Evolutionary conservation across 2,888 invertebrate species (phyloP).

Genomic region (Melanophora roralis): DNA sequence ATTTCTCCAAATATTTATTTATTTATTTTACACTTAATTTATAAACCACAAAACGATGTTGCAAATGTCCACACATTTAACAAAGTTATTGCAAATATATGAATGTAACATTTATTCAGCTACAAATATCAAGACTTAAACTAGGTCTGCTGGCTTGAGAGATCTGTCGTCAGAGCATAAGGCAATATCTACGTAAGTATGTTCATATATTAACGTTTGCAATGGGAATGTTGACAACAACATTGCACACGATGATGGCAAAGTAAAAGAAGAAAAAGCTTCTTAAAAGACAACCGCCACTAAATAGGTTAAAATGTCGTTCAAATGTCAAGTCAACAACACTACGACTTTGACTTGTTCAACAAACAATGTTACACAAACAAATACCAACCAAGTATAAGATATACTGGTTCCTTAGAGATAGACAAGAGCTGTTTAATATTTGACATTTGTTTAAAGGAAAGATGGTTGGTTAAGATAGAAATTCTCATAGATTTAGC

Average conservation of each 20-base stretch:
- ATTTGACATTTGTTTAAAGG: slow-evolving; percentile 22
- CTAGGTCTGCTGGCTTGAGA: slow-evolving; percentile 16
- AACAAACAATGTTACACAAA: neutral
- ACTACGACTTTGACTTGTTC: slow-evolving; percentile 45
- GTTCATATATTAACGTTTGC: too few relatives aligned
- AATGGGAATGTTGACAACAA: neutral
- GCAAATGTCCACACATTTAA: slow-evolving; percentile 43
- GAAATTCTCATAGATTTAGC: slow-evolving; percentile 44
- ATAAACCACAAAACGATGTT: slow-evolving; percentile 49
- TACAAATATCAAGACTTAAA: neutral
- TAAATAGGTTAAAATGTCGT: slow-evolving; percentile 61
- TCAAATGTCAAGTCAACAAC: slow-evolving; percentile 54
- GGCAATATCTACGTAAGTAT: slow-evolving; percentile 7
- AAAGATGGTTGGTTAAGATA: neutral
- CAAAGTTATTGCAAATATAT: neutral
- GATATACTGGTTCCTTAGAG: neutral
- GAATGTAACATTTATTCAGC: neutral
- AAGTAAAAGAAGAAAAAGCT: slow-evolving; percentile 8
- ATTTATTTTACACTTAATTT: slow-evolving; percentile 54
- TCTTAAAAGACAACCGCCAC: slow-evolving; percentile 52
- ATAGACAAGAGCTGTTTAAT: slow-evolving; percentile 8
- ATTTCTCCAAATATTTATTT: slow-evolving; percentile 49
- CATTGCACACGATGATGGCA: neutral
- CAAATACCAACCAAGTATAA: neutral
- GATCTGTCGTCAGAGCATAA: neutral